phyloP scores from a whole-genome alignment of 2,797 vertebrate genomes.

The Acrossocheilus fasciatus region DNA sequence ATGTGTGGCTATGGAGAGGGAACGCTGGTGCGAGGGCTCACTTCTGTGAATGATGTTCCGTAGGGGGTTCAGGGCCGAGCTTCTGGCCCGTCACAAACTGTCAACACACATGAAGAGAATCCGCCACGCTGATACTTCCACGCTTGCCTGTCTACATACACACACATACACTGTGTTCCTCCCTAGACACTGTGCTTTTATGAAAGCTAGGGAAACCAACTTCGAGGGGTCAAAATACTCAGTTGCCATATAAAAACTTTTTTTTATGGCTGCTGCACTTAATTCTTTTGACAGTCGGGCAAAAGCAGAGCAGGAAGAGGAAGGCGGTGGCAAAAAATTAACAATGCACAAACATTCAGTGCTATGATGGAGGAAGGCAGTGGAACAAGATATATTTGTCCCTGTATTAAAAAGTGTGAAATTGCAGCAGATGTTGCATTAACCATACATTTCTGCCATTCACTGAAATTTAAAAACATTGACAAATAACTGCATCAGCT shows the following conservation, averaged over 20 bases:
- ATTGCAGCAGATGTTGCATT: conserved; percentile 5
- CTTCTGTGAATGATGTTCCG: conserved; percentile 32
- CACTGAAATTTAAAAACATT: neutral
- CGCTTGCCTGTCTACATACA: conserved; percentile 17
- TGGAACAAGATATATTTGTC: neutral
- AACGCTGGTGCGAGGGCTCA: conserved; percentile 1
- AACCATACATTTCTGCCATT: neutral
- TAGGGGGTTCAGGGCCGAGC: conserved; percentile 12
- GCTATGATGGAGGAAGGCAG: neutral
- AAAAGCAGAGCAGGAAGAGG: conserved; percentile 21
- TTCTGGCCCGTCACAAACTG: conserved; percentile 39
- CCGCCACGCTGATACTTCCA: neutral
- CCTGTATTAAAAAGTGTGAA: conserved; percentile 7
- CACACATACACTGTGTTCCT: conserved; percentile 14
- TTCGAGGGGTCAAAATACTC: conserved; percentile 39
- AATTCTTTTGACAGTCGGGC: conserved; percentile 51
- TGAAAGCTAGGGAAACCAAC: conserved; percentile 27
- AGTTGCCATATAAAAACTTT: conserved; percentile 10
- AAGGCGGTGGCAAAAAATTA: neutral
- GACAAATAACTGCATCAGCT: neutral
- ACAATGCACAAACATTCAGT: conserved; percentile 22
- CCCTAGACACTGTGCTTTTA: conserved; percentile 29
- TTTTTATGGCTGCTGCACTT: conserved; percentile 35
- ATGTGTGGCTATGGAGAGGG: conserved; percentile 15
- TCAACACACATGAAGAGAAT: conserved; percentile 29